Evolutionary conservation across 2,888 invertebrate genomes (phyloP), one percentile per base, ranked within the genome.

Genomic region (Cactoblastis cactorum): DNA sequence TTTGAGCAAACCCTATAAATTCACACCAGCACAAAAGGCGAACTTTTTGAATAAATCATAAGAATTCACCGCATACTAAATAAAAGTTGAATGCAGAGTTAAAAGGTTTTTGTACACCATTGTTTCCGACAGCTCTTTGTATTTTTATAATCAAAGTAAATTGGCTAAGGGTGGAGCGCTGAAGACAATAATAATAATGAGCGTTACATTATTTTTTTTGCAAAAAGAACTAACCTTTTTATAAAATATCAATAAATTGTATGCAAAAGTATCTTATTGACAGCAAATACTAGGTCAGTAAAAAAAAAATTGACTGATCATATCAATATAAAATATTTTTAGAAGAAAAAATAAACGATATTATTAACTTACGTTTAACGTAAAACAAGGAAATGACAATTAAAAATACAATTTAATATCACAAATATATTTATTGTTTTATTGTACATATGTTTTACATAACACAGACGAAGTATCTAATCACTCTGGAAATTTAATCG

Each of bases 351-450:
- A n/a, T n/a, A n/a, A n/a, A n/a, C n/a, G n/a, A n/a, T n/a, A n/a
- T n/a, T n/a, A n/a, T n/a, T n/a, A n/a, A n/a, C n/a, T n/a, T n/a
- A n/a, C n/a, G n/a, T n/a, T n/a, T n/a, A n/a, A n/a, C n/a, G n/a
- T n/a, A n/a, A n/a, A n/a, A n/a, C n/a, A n/a, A n/a, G n/a, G n/a
- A n/a, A 28, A 28, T 28, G 28, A 9, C 28, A 28, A 28, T 8
- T 45, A 51, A 46, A 28, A 28, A 28, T 1, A 34, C 17, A 11
- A n/a, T n/a, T 45, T 74, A 73, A 77, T 83, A 83, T 84, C 82
- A 85, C 85, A 86, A 86, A 84, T 84, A 85, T 83, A 82, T 85
- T 84, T 85, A 84, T 83, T 84, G 77, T 84, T 74, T 78, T 74
- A 82, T 83, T 83, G 83, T 85, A 86, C 85, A 85, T 73, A 81